Evolutionary conservation across 2,888 invertebrate species (phyloP), one percentile per base, ranked within the genome.

Genomic region (Allophyes oxyacanthae): DNA sequence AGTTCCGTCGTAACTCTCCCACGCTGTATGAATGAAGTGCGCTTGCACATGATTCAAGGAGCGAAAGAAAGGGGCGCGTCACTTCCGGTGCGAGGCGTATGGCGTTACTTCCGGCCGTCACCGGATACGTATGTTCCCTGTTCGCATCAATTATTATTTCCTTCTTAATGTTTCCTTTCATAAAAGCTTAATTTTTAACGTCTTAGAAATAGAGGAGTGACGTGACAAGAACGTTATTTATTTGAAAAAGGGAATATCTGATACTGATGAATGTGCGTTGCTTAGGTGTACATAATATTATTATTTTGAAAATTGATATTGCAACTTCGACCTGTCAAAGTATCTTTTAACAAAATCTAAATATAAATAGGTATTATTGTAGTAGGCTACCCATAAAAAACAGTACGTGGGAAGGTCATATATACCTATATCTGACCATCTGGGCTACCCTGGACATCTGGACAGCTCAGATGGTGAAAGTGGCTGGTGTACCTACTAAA

Each of bases 111-210:
- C 91, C 91, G 89, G 77, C 78, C 78, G 85, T 80, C 88, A 83
- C 86, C 89, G 92, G 92, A 92, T 86, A 86, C 88, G 84, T 78
- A 81, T 88, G 91, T 87, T 88, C 87, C 87, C 87, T 85, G 85
- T 84, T 87, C 82, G 84, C 82, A 86, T 89, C 88, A 90, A 91
- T 92, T 91, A 90, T 89, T 89, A 88, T 91, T 92, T 91, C 90
- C 90, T 89, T 88, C 87, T 87, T 88, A 87, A 84, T 81, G 86
- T 84, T 90, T 90, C 89, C 90, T 87, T 85, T 86, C 76, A 72
- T 73, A 74, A 75, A 79, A 79, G 76, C 77, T 78, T 78, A 73
- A 67, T 69, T 72, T 74, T 74, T 70, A 68, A 76, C 68, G 63
- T 78, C 69, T 75, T 75, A 42, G 42, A 48, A 65, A 65, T 60